These are phyloP conservation scores for Anguilla obscura DNA, from an alignment of 2,797 vertebrate genomes.

Conservation along the genomic window DNA sequence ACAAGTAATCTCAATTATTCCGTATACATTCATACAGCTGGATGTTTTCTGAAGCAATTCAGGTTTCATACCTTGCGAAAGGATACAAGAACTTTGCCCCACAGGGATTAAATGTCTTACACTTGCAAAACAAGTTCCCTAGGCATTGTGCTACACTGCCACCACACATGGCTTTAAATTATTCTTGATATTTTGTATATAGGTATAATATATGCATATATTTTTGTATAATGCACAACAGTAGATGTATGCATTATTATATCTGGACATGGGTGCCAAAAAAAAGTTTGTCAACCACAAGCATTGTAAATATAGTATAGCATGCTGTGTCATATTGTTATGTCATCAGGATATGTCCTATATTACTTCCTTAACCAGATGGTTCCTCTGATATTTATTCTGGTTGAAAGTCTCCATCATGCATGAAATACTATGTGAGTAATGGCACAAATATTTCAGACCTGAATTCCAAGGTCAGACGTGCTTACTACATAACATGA, in stretches of 20 bases:
- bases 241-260: not conserved
- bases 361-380: not conserved
- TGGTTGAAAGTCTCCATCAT: not conserved
- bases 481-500: conserved; percentile 7
- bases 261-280: not conserved
- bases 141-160: not conserved
- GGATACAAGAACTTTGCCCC: not conserved
- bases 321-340: not conserved
- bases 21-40: not conserved
- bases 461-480: conserved; percentile 20
- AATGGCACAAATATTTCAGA: not conserved
- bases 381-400: not conserved
- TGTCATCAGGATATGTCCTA: not conserved
- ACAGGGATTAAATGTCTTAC: not conserved
- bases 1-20: not conserved
- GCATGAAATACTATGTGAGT: not conserved
- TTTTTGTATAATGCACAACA: not conserved
- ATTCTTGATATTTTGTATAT: not conserved
- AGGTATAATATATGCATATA: not conserved
- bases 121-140: not conserved
- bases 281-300: not conserved
- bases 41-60: not conserved
- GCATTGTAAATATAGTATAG: not conserved
- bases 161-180: not conserved
- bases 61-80: not conserved